Base-by-base conservation (phyloP, 1,140 invertebrate species). In the Hyphantria cunea region DNA sequence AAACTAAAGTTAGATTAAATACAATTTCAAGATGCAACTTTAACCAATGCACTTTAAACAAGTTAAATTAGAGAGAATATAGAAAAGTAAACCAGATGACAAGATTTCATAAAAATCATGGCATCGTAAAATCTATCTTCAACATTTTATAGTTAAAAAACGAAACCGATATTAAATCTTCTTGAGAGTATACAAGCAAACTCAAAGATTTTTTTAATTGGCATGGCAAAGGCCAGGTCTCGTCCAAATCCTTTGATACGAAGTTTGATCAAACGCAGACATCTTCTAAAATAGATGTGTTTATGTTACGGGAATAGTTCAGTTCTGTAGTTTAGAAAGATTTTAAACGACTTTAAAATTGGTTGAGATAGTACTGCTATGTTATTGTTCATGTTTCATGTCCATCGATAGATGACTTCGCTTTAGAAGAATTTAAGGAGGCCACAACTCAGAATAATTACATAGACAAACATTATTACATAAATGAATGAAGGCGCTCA, bases 241-340 rank as follows among this genome's bases (percentile, higher is more conserved):
- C 33, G 4, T 32, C 54, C 45, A 33, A 63, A 55, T 69, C 47
- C 76, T 79, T 77, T 77, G 77, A 80, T 76, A 76, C 68, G 65
- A 31, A 31, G 48, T 45, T 56, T 74, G 75, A 77, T 78, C 68
- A 80, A 74, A 75, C 70, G 52, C 72, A 78, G 75, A 70, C 61
- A 60, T 31, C 60, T 58, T 62, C 62, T 34, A 51, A 77, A 80
- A 80, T 77, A 80, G 72, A 68, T 51, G n/a, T 41, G 64, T 72
- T 74, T 70, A 73, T 64, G 50, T 53, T 47, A 45, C 59, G 37
- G 17, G 44, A 58, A 58, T 58, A 49, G 45, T 25, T 11, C 31
- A 44, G 12, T 44, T 6, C 41, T 39, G 37, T n/a, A 39, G 37
- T n/a, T 10, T 10, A 9, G 37, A 39, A 39, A 10, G 9, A 10